These are phyloP conservation scores for Eupeodes luniger DNA, from an alignment of 2,888 invertebrate species.

Conservation along the genomic window DNA sequence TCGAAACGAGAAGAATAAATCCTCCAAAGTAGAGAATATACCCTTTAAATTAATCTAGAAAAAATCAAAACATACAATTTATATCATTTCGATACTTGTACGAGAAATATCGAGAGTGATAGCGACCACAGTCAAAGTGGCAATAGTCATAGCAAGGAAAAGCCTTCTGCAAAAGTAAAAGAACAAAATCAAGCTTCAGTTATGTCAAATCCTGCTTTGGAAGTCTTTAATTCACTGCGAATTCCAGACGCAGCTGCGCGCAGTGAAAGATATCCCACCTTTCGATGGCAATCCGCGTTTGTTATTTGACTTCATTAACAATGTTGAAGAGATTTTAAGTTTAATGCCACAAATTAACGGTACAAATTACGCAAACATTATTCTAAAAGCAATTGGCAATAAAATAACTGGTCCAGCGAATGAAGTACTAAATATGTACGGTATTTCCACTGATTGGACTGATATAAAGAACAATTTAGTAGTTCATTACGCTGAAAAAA, in stretches of 20 bases:
- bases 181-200: neutral
- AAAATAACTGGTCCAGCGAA: slow-evolving; percentile 53
- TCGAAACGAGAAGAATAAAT: too few relatives aligned
- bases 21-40: too few relatives aligned
- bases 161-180: slow-evolving; percentile 11
- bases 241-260: slow-evolving; percentile 12
- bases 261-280: slow-evolving; percentile 11
- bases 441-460: slow-evolving; percentile 39
- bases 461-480: slow-evolving; percentile 57
- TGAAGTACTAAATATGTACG: slow-evolving; percentile 56
- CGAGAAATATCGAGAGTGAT: neutral
- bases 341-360: slow-evolving; percentile 24
- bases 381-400: slow-evolving; percentile 31
- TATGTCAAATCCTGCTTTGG: slow-evolving; percentile 7
- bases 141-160: slow-evolving; percentile 1
- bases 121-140: slow-evolving; percentile 3
- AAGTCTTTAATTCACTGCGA: slow-evolving; percentile 1
- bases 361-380: slow-evolving; percentile 7
- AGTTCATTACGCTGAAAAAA: slow-evolving; percentile 53
- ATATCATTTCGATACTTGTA: too few relatives aligned
- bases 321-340: too few relatives aligned
- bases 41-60: too few relatives aligned
- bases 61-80: too few relatives aligned
- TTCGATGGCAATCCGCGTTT: slow-evolving; percentile 6
- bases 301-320: neutral